A percentile compares a stretch with the other conserved stretches of the same genome.
These are phyloP conservation scores for Suncus etruscus DNA, from an alignment of 2,113 vertebrate genomes.

Conservation along the genomic window DNA sequence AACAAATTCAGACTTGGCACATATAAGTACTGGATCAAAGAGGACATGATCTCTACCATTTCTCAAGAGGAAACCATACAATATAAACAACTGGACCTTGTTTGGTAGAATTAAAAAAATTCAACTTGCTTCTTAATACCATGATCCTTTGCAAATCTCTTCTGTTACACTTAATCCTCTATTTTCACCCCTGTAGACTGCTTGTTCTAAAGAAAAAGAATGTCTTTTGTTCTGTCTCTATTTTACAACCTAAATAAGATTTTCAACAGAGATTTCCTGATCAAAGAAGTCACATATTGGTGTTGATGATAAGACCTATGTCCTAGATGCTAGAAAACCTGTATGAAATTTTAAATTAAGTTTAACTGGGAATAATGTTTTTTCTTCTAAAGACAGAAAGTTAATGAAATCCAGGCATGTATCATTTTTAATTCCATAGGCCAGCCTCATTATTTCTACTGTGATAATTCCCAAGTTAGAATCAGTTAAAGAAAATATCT, in stretches of 20 bases:
- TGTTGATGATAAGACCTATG: neutral
- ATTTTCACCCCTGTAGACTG: neutral
- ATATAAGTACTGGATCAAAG: neutral
- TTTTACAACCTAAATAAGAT: neutral
- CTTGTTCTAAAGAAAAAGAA: neutral
- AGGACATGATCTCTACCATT: neutral
- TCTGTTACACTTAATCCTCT: neutral
- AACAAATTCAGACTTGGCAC: no score
- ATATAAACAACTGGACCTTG: neutral
- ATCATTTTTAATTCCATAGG: slow-evolving; percentile 6
- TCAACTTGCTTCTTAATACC: neutral
- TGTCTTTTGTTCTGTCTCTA: neutral
- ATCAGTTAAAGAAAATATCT: slow-evolving; percentile 26
- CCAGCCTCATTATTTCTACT: neutral
- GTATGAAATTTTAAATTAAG: neutral
- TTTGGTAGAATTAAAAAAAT: neutral
- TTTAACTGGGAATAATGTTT: neutral
- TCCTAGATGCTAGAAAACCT: neutral
- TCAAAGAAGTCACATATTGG: neutral
- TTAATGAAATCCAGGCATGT: neutral
- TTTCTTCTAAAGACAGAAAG: neutral
- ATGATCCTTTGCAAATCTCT: neutral
- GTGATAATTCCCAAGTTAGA: neutral
- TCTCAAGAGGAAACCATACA: neutral
- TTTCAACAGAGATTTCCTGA: neutral